Conservation (phyloP, 2,888 invertebrate genomes). For the Caenorhabditis sp. region DNA sequence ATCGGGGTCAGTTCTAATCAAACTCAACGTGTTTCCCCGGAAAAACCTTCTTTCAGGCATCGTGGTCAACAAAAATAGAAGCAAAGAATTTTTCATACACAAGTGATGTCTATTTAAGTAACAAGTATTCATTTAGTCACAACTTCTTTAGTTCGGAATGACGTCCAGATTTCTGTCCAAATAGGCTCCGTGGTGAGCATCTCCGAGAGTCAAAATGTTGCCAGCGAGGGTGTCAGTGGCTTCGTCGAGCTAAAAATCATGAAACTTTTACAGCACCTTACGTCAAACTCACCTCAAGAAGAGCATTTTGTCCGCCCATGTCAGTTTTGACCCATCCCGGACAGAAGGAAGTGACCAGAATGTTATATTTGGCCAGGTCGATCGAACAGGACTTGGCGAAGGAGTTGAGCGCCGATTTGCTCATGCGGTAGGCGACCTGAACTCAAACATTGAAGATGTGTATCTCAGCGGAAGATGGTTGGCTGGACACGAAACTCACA, state of each 20-base stretch:
- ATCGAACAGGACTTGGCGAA: slow-evolving; percentile 62
- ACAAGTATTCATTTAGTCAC: too few relatives aligned
- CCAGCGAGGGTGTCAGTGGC: slow-evolving; percentile 25
- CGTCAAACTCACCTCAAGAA: slow-evolving; percentile 31
- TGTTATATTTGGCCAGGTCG: slow-evolving; percentile 55
- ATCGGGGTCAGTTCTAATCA: too few relatives aligned
- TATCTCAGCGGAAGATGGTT: not conserved
- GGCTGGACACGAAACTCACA: not conserved
- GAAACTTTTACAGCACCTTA: too few relatives aligned
- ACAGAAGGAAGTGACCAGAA: slow-evolving; percentile 61
- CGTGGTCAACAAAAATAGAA: too few relatives aligned
- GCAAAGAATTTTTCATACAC: too few relatives aligned
- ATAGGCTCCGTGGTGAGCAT: slow-evolving; percentile 46
- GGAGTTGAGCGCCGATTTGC: slow-evolving; percentile 67
- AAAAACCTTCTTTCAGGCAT: too few relatives aligned
- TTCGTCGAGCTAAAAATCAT: slow-evolving; percentile 49
- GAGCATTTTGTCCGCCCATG: slow-evolving; percentile 69
- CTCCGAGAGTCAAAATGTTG: slow-evolving; percentile 32
- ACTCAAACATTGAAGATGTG: not conserved
- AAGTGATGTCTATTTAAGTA: too few relatives aligned
- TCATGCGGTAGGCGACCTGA: slow-evolving; percentile 51
- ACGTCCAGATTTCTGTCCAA: slow-evolving; percentile 26
- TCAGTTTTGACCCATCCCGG: slow-evolving; percentile 72
- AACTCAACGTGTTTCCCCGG: too few relatives aligned
- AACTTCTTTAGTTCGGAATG: slow-evolving; percentile 48